Base-by-base conservation (phyloP, 2,888 invertebrate species). In the Leptura quadrifasciata region DNA sequence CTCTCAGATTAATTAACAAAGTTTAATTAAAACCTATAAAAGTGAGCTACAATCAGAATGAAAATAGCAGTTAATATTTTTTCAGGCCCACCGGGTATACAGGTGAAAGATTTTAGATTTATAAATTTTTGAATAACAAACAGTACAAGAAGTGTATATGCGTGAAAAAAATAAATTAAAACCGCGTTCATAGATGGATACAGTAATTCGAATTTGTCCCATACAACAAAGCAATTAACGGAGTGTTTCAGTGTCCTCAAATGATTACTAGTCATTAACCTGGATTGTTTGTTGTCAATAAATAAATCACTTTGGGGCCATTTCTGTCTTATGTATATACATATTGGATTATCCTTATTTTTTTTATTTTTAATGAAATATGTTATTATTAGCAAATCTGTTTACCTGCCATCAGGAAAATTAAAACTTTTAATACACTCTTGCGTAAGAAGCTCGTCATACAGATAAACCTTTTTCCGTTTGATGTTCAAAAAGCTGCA, bases 381-480 rank as follows among this genome's bases (percentile, higher is more conserved):
- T n/a, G 3, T 47, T n/a, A 17, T 47, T n/a, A 47, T 4, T 4
- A 4, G n/a, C 1, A 5, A n/a, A n/a, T 47, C 3, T 47, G 47
- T 47, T 47, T 47, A 31, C 27, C 27, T 31, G 2, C n/a, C 47
- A 17, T 2, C 17, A 47, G 4, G 47, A 4, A 47, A 39, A 47
- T n/a, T 31, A 47, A 47, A 47, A 15, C n/a, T 47, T 47, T 47
- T 47, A 47, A 47, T 47, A n/a, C 5, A 6, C n/a, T 2, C 47
- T 15, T 6, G 5, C 0, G n/a, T 47, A 47, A 47, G 12, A 47
- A 47, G 3, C 15, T 47, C 12, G 1, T 47, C n/a, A 47, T 47
- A 17, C 47, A 63, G 18, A 63, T 39, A 20, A 39, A 35, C 35
- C 18, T 17, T 35, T 63, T 39, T 20, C 17, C 63, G n/a, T 39